Base-by-base conservation (phyloP, 2,797 vertebrate genomes). In the Amniataba percoides region DNA sequence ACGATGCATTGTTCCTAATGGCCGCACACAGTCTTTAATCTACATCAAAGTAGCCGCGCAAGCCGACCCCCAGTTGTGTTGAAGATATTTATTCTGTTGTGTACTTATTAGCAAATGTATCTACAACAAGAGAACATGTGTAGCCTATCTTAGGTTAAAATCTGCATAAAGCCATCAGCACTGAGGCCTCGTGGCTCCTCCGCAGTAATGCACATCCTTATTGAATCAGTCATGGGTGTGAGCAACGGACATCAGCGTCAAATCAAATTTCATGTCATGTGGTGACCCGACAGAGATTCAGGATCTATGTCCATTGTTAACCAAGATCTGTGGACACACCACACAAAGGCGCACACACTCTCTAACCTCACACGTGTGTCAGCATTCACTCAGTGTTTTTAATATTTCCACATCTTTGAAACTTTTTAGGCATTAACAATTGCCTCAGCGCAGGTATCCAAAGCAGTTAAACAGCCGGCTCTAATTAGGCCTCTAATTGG, bases 201-300 rank as follows among this genome's bases (percentile, higher is more conserved):
- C 60, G 68, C 39, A 61, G n/a, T 51, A 65, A 66, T 46, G 71
- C 12, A 16, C 53, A 64, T n/a, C 15, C 40, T 73, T 42, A 88
- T 74, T 56, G 6, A 71, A 76, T 83, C 69, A 75, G 31, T 70
- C 74, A 25, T 3, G 43, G 48, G 25, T 51, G 63, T 72, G 16
- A 70, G 74, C 39, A 46, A 74, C 66, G 78, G 53, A 68, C 62
- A 55, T 61, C 42, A 19, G 36, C 3, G 2, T 45, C 27, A 77
- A 83, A 87, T 87, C 31, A 25, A 45, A 76, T 74, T 67, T 80
- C 25, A 77, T 57, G 72, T 77, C 82, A 84, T 67, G 78, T 63
- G 78, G 52, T 27, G 1, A 52, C 9, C 36, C 3, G n/a, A 65
- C 48, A 73, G 63, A 69, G 61, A 62, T 57, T 71, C 66, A 71